Percentiles rank a stretch among this genome's conserved stretches.
Evolutionary conservation across 2,888 invertebrate species (phyloP).

Genomic region (Lordiphosa andalusiaca): DNA sequence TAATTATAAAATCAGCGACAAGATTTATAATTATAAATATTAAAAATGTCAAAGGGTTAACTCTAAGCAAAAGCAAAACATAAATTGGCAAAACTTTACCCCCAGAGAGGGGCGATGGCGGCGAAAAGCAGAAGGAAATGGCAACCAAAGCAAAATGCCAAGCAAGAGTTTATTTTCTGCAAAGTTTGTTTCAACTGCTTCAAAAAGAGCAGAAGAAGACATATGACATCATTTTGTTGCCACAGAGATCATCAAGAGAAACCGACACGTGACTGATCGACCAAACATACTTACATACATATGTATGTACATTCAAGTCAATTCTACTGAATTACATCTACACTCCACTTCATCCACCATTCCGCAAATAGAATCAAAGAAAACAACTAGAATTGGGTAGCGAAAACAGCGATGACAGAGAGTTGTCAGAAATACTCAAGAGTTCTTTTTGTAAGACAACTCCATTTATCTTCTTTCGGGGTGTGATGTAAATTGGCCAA

Average conservation of each 20-base stretch:
- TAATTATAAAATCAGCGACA: slow-evolving; percentile 14
- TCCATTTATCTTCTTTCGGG: slow-evolving; percentile 5
- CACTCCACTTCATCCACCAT: not conserved
- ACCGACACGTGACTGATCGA: slow-evolving; percentile 15
- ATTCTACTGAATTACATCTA: not conserved
- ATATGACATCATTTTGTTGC: slow-evolving; percentile 25
- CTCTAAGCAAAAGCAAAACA: slow-evolving; percentile 22
- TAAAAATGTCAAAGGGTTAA: slow-evolving; percentile 31
- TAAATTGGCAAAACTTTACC: not conserved
- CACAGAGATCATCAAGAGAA: slow-evolving; percentile 18
- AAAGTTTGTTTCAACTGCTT: slow-evolving; percentile 8
- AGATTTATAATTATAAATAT: slow-evolving; percentile 26
- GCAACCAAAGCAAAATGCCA: slow-evolving; percentile 6
- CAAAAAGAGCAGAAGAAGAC: not conserved
- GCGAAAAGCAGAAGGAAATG: not conserved
- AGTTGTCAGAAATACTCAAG: not conserved
- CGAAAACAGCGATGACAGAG: too few species aligned
- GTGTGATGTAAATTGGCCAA: slow-evolving; percentile 10
- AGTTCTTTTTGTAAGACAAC: slow-evolving; percentile 1
- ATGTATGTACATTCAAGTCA: too few species aligned
- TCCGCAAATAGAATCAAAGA: not conserved
- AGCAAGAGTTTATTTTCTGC: slow-evolving; percentile 5
- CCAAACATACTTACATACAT: not conserved
- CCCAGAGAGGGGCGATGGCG: too few species aligned
- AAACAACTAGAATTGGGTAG: not conserved